Base-by-base conservation (phyloP, 2,797 vertebrate genomes). In the Halcyon smyrnensis region DNA sequence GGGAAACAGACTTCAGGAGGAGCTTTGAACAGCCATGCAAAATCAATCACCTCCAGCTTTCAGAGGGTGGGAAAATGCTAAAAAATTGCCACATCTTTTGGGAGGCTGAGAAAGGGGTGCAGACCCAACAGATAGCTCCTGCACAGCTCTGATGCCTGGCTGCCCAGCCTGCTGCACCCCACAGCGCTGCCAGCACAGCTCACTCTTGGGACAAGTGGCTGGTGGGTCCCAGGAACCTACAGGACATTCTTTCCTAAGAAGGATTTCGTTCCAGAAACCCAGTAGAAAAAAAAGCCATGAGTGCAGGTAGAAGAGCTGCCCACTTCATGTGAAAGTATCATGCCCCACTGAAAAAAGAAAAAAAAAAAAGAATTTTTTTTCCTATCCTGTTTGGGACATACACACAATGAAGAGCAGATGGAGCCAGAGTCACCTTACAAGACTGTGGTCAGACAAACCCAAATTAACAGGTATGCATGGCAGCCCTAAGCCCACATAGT, bases 401-500 rank as follows among this genome's bases (percentile, higher is more conserved):
- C 18, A 21, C 6, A 43, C 8, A 54, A 1, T 1, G 48, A 73
- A 50, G 45, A 64, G 24, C n/a, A 84, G 63, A 10, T 8, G n/a
- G 46, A 87, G 21, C 23, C 48, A 48, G 16, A 36, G 11, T 15
- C 7, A 64, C 18, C n/a, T 82, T 67, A 9, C 8, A 50, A 28
- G 28, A 3, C 14, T 15, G 2, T 25, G 46, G 27, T 27, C 53
- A 64, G 73, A 62, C 1, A 3, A 90, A 36, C 4, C 8, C 27
- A 19, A 19, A 13, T 6, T 6, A 45, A 12, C 1, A 37, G 21
- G 24, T 13, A 18, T 5, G 7, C 13, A 18, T 1, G 11, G 45
- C 30, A 65, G 16, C 23, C 45, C 36, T 2, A 11, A 63, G 39
- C 24, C 48, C 21, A 3, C 0, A 0, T 1, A 20, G 13, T 32